Evolutionary conservation across 2,797 vertebrate genomes (phyloP).

Genomic region (Malacoctenus gilli): DNA sequence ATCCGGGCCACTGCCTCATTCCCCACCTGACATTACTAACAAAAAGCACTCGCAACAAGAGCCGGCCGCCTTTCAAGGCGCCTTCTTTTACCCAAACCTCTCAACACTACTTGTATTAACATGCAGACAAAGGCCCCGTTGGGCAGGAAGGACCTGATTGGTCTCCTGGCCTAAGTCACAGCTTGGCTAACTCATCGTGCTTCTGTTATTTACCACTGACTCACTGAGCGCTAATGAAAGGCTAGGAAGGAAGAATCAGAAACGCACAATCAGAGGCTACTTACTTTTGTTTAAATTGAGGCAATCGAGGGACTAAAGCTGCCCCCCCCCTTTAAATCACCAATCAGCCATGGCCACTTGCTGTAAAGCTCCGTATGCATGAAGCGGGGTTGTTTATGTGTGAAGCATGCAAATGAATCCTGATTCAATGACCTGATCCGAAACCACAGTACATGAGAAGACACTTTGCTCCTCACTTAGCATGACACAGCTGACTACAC

Average conservation of each 20-base stretch:
- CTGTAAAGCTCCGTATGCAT: conserved; percentile 4
- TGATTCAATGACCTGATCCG: conserved; percentile 42
- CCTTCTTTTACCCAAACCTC: conserved; percentile 46
- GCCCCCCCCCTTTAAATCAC: too few relatives aligned
- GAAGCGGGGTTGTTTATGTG: conserved; percentile 34
- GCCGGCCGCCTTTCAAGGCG: conserved; percentile 34
- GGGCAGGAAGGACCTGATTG: conserved; percentile 16
- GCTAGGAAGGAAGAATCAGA: conserved; percentile 32
- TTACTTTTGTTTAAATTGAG: conserved; percentile 35
- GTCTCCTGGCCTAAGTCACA: conserved; percentile 37
- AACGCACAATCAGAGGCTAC: too few relatives aligned
- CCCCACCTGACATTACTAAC: conserved; percentile 29
- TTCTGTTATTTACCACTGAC: conserved; percentile 31
- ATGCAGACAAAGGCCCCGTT: conserved; percentile 49
- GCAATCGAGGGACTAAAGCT: conserved; percentile 3
- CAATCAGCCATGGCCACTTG: conserved; percentile 21
- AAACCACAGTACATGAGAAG: conserved; percentile 9
- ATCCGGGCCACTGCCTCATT: conserved; percentile 32
- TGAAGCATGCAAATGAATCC: conserved; percentile 3
- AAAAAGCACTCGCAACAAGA: conserved; percentile 35
- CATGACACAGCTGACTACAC: conserved; percentile 1
- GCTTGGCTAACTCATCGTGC: conserved; percentile 28
- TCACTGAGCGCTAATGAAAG: conserved; percentile 41
- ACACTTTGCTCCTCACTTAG: conserved; percentile 9
- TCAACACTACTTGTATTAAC: conserved; percentile 47